Conservation (phyloP, 2,113 vertebrate species). For the Ameiurus melas region DNA sequence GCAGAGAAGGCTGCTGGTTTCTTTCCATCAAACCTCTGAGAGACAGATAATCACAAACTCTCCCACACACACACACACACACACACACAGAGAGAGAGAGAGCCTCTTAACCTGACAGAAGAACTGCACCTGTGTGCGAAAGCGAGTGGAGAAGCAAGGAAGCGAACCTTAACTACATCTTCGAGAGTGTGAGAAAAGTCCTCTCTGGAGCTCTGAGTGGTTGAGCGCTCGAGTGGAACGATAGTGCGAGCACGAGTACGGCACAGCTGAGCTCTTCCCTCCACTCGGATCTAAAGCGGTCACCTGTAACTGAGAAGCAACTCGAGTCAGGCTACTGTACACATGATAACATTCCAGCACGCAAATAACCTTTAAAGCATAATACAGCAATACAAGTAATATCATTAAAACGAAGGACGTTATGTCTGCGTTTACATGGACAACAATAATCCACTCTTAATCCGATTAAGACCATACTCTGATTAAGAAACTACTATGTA, state of each 20-base stretch:
- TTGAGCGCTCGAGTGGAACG: background rate
- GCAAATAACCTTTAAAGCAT: background rate
- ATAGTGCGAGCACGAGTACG: background rate
- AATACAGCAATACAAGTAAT: background rate
- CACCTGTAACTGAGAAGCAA: background rate
- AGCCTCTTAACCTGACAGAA: background rate
- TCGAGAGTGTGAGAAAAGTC: background rate
- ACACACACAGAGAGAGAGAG: background rate
- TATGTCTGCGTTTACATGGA: background rate
- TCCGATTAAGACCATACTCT: no score
- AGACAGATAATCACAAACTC: background rate
- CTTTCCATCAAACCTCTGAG: background rate
- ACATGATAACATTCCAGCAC: no score
- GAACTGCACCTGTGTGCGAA: background rate
- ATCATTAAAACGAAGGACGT: background rate
- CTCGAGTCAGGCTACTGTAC: background rate
- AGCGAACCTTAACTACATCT: background rate
- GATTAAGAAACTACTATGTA: no score
- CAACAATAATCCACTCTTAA: no score
- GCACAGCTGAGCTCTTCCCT: background rate
- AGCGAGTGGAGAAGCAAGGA: background rate
- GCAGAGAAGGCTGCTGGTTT: background rate
- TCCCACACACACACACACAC: background rate
- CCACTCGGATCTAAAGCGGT: background rate
- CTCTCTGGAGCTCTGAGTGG: background rate